Evolutionary conservation across 2,888 invertebrate genomes (phyloP), one percentile per base, ranked within the genome.

Genomic region (Abrostola tripartita): DNA sequence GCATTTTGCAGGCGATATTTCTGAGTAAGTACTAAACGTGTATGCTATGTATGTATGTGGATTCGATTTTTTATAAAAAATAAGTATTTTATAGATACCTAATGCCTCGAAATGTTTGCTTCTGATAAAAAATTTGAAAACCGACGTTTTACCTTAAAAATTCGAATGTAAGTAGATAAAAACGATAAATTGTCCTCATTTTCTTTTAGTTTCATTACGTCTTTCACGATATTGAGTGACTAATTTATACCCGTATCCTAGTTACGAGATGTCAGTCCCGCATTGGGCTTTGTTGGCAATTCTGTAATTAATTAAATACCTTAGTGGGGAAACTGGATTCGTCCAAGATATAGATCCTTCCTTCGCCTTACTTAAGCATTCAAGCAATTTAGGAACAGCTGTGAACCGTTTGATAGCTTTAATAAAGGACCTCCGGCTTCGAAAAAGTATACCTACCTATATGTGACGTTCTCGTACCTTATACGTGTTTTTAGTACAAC

Each of bases 221-320:
- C 38, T 52, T 40, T 44, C 52, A 72, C 61, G 51, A 55, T 61
- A 52, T 68, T 53, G 63, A 61, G 54, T 63, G 61, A 61, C 60
- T 61, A 59, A 73, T 74, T 76, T 68, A 74, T 68, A 50, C 38
- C 62, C 52, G 24, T 47, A 50, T 44, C 14, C 14, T 44, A 14
- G 44, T 70, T 52, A 74, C 64, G 61, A 53, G 68, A 61, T 58
- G 67, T 74, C 63, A 69, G 52, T 55, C 53, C 62, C 53, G 68
- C 65, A 60, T 52, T 14, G 54, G 59, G 65, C 76, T 80, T 83
- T 85, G 77, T 82, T 56, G 52, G 41, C 49, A 68, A 44, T 58
- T 58, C 65, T 53, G 64, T 75, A 81, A 84, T 84, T 84, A 84
- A 85, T 84, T 81, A 82, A 74, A 83, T 81, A 80, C 78, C 79